These are phyloP conservation scores for Puffinus mauretanicus DNA, from an alignment of 2,113 vertebrate genomes.

Conservation along the genomic window DNA sequence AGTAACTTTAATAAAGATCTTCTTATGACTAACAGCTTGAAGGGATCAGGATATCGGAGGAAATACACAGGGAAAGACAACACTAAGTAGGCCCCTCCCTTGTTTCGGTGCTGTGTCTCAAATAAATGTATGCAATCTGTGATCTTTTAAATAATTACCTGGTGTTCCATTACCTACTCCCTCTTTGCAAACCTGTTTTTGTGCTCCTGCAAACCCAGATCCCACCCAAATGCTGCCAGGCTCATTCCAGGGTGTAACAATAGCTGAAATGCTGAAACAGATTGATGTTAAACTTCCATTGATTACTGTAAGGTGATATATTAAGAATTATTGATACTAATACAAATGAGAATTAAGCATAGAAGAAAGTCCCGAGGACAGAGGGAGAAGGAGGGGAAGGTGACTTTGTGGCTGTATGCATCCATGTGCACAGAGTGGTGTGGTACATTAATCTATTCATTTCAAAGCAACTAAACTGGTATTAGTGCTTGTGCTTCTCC, in stretches of 20 bases:
- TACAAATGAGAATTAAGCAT: background rate
- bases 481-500: background rate
- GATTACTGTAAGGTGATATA: conserved; percentile 34
- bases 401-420: background rate
- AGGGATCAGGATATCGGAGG: conserved; percentile 4
- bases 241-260: conserved; percentile 6
- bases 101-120: background rate
- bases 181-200: conserved; percentile 23
- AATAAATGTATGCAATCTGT: conserved; percentile 21
- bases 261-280: background rate
- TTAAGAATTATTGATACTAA: conserved; percentile 52
- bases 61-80: conserved; percentile 35
- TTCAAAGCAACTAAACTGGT: background rate
- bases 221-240: conserved; percentile 24
- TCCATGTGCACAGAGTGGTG: background rate
- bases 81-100: background rate
- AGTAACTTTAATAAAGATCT: conserved; percentile 58
- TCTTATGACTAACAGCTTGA: conserved; percentile 40
- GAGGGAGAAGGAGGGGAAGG: background rate
- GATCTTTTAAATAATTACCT: conserved; percentile 51
- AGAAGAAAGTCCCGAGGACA: background rate
- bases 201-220: background rate
- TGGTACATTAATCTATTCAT: background rate
- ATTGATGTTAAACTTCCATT: conserved; percentile 59
- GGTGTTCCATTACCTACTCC: conserved; percentile 26